Base-by-base conservation (phyloP, 2,888 invertebrate species). In the Protula sp. region DNA sequence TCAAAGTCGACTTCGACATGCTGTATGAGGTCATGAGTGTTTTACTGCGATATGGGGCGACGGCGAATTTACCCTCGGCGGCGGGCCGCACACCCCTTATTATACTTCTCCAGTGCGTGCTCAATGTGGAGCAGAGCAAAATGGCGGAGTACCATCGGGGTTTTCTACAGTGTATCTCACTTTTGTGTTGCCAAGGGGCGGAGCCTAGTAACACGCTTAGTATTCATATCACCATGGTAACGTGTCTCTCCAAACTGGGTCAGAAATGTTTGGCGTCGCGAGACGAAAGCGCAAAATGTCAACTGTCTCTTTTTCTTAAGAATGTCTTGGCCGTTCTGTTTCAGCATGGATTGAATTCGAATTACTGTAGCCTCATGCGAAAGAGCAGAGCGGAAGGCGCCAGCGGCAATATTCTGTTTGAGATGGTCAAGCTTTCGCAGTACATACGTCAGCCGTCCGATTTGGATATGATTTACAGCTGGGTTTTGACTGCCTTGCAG, bases 41-140 rank as follows among this genome's bases (percentile, higher is more conserved):
- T 3, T 62, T 79, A 38, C 65, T 78, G 28, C 45, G 67, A n/a
- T 70, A 72, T 62, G 72, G 74, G 22, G 72, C 74, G 2, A 64
- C 73, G 28, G 69, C 73, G 0, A 74, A 75, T 62, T 65, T 66
- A 30, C 64, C 66, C 38, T 75, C 76, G 64, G 56, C 61, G 19
- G 70, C 66, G 2, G 76, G 77, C 2, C 75, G 76, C 55, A 72
- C 76, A 0, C 88, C 89, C 14, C 85, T 89, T 59, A 88, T 89
- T 86, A 87, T 89, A 30, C 86, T 89, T 71, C 81, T 89, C 59
- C 88, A 89, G 59, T 88, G 88, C 51, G 81, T 89, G 31, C 87
- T 89, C 60, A 88, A 89, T 76, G 88, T 88, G 74, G 88, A 88
- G 79, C 87, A 88, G 54, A 77, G 87, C 54, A 87, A 88, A 76